Evolutionary conservation across 2,888 invertebrate genomes (phyloP), one percentile per base, ranked within the genome.

Genomic region (Cyclophora punctaria): DNA sequence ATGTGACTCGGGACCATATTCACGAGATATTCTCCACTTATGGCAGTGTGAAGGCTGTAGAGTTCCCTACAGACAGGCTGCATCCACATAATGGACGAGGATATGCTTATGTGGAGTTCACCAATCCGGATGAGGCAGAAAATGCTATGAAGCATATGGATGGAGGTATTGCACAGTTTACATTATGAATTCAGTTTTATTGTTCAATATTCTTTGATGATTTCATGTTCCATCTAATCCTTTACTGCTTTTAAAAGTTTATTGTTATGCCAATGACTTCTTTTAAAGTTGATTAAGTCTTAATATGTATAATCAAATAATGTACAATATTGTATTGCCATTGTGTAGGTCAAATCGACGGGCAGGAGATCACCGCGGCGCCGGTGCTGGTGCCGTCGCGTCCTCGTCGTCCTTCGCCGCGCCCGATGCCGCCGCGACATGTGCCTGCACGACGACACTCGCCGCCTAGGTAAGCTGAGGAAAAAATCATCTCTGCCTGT

Each of bases 61-160:
- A 99, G 71, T 95, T 97, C 74, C 96, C 96, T 0, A 90, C 92
- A 57, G 98, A 99, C 71, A 92, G 98, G 58, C 89, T 94, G 50
- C 98, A 99, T 80, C 92, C 94, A 0, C 94, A 95, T 71, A 92
- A 96, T 63, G 95, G 96, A n/a, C 92, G 96, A 35, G 98, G 98
- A 1, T 96, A 96, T 80, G 98, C 97, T 6, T 99, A 98, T 78
- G 95, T 99, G 2, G 99, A 99, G 72, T 99, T 95, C 82, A 94
- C 93, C 60, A 96, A 93, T 49, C 91, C 97, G 0, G 98, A 98
- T 63, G 98, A 98, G 80, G 98, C 99, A 33, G 98, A 98, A 77
- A 97, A 98, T 79, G 99, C 99, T 0, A 96, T 99, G 93, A 98
- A 98, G 80, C 97, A 98, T 74, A 99, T 99, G 99, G 98, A 99